Conservation (phyloP, 2,113 vertebrate genomes). For the Trachemys scripta region DNA sequence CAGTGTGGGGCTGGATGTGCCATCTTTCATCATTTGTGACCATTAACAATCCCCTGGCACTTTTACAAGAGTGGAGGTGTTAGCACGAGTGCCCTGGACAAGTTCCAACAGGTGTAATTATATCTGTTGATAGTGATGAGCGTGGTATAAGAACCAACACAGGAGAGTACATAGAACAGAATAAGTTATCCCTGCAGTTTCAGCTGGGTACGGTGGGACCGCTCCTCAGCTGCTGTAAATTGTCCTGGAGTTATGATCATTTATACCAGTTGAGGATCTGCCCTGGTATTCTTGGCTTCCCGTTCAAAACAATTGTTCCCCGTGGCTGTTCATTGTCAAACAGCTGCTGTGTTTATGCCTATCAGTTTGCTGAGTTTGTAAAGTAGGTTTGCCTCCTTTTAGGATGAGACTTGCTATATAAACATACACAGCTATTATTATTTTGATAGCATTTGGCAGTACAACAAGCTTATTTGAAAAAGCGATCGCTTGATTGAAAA, state of each 20-base stretch:
- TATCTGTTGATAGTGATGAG: background rate
- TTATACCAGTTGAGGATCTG: background rate
- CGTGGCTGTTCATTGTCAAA: background rate
- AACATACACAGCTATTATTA: background rate
- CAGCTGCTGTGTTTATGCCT: background rate
- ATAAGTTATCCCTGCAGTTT: background rate
- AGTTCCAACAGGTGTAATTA: background rate
- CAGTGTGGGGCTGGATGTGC: background rate
- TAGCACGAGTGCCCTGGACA: background rate
- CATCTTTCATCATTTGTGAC: background rate
- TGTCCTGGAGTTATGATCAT: background rate
- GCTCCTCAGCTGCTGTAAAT: background rate
- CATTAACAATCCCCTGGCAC: background rate
- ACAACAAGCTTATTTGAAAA: background rate
- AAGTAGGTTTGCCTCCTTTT: background rate
- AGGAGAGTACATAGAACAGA: background rate
- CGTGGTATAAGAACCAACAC: background rate
- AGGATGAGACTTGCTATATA: background rate
- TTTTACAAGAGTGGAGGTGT: background rate
- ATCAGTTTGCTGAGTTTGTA: background rate
- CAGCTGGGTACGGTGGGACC: background rate
- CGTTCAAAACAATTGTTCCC: fast-evolving
- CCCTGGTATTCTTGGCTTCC: fast-evolving
- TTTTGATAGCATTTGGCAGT: background rate
- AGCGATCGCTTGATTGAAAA: background rate